Conservation (phyloP, 2,113 vertebrate genomes). For the Sinosuthora webbiana region DNA sequence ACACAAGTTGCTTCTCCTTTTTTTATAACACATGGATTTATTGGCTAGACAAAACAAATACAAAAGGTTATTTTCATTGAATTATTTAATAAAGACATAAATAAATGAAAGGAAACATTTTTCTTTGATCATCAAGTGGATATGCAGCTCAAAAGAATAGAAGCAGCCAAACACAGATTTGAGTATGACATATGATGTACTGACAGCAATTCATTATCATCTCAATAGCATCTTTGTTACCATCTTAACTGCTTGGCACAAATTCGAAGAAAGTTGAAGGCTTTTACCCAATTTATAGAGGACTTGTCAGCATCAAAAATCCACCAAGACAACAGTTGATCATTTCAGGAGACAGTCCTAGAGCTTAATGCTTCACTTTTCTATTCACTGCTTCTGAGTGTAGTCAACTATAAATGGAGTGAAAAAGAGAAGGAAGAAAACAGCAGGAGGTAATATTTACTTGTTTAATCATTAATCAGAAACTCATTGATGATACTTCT, state of each 20-base stretch:
- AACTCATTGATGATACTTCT: neutral
- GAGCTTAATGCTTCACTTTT: neutral
- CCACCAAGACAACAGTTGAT: neutral
- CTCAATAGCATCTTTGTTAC: neutral
- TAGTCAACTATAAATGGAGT: neutral
- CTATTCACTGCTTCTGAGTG: neutral
- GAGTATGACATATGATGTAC: neutral
- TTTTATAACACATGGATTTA: neutral
- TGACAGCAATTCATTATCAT: neutral
- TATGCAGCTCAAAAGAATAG: neutral
- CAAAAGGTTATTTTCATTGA: neutral
- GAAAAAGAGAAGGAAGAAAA: neutral
- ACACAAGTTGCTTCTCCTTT: neutral
- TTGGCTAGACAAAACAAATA: neutral
- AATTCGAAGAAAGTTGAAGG: neutral
- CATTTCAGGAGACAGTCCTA: neutral
- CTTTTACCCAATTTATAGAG: neutral
- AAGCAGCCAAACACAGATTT: neutral
- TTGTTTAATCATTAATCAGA: neutral
- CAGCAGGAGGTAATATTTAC: neutral
- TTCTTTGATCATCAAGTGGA: neutral
- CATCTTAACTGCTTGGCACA: neutral
- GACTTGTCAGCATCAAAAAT: neutral
- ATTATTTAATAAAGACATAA: slow-evolving; percentile 14
- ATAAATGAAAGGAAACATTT: slow-evolving; percentile 14